Base-by-base conservation (phyloP, 2,797 vertebrate genomes). In the Sciurus vulgaris region DNA sequence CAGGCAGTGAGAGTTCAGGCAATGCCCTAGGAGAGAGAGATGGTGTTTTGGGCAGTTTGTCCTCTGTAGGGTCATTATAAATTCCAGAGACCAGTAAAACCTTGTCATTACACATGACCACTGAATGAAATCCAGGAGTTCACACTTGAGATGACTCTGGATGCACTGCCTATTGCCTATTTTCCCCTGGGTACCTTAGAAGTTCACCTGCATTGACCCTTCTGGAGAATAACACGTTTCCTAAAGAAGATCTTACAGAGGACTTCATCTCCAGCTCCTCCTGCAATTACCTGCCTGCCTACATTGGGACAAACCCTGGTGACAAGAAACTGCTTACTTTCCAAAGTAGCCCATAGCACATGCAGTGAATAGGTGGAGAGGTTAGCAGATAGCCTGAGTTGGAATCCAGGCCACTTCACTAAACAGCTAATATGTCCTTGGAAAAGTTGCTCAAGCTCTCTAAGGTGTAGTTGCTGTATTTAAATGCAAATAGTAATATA, bases 21-120 rank as follows among this genome's bases (percentile, higher is more conserved):
- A 72, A 73, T 44, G 65, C 38, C 44, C 18, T 54, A 67, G 41
- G 38, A 92, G 65, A 92, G 65, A 51, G 20, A 44, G 51, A n/a
- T 95, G 77, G 5, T 70, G 22, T 86, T 92, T 88, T 81, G 33
- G 96, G 61, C 26, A 54, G 3, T n/a, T 93, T 5, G 24, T 90
- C 6, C 24, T 78, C 82, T 61, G 8, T 24, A 73, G 38, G n/a
- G 51, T 85, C 38, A 72, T 90, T 77, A 77, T 49, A 95, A 95
- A 95, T 86, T 91, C 78, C 67, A 41, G 84, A n/a, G 54, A 44
- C 69, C 24, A 86, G 74, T n/a, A 83, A 65, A 87, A 82, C 63
- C 35, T 65, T n/a, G 2, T 65, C 59, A 73, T 83, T 79, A 74
- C 85, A 90, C 89, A 63, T 76, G 63, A 83, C 30, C 59, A 49